phyloP scores from a whole-genome alignment of 2,113 vertebrate species.

The Brienomyrus longianalis region DNA sequence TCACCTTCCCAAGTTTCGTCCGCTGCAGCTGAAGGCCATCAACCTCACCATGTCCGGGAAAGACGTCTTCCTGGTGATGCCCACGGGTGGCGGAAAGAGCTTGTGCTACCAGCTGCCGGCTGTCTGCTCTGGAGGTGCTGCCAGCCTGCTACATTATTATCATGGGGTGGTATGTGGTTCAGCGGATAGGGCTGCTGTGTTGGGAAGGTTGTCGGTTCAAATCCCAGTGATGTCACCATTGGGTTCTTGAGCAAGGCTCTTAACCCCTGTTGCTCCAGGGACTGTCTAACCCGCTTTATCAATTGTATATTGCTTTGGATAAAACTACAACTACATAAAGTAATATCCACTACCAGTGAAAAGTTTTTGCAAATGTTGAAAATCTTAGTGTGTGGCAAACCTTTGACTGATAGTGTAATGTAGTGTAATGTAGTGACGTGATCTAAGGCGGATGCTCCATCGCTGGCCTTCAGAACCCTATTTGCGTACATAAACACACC shows the following conservation, averaged over 20 bases:
- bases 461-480: not conserved
- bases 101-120: constrained; percentile 93
- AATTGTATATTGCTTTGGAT: not conserved
- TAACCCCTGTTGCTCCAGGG: not conserved
- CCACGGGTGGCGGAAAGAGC: constrained; percentile 91
- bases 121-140: constrained; percentile 76
- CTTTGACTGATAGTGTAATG: not conserved
- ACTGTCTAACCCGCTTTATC: not conserved
- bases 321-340: not conserved
- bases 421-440: not conserved
- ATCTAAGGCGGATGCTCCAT: not conserved
- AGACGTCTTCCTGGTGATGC: constrained; percentile 93
- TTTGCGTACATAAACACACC: not conserved
- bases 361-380: too few relatives aligned
- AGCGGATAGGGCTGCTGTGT: not conserved
- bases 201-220: not conserved
- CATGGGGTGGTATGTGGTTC: not conserved
- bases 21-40: constrained; percentile 79
- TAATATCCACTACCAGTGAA: not conserved
- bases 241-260: not conserved
- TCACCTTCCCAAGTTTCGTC: constrained; percentile 72
- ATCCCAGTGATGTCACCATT: not conserved
- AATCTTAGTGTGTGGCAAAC: too few relatives aligned
- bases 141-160: not conserved
- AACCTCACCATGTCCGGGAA: constrained; percentile 80